Percentiles rank a stretch among this genome's conserved stretches.
These are phyloP conservation scores for Temnopleurus reevesii DNA, from an alignment of 53 echinoderm and acorn worm species.

Conservation along the genomic window DNA sequence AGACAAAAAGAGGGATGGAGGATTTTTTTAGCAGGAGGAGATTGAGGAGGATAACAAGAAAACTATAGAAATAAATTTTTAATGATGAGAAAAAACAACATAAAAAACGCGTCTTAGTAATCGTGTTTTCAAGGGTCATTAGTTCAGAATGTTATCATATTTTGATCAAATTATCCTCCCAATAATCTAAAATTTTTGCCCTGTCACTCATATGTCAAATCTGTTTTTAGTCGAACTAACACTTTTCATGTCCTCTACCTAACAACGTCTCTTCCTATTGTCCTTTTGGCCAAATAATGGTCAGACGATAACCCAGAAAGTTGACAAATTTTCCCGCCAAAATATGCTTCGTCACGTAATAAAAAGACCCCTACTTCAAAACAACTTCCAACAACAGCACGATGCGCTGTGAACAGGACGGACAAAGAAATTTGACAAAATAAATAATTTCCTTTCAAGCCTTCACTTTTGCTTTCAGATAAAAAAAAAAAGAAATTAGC, in stretches of 20 bases:
- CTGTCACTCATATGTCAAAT: neutral
- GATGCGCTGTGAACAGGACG: neutral
- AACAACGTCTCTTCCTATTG: conserved; percentile 34
- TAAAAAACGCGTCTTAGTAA: too few species aligned
- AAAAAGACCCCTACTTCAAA: neutral
- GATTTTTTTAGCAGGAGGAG: too few species aligned
- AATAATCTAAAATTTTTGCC: neutral
- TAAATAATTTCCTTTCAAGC: too few species aligned
- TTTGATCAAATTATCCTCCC: neutral
- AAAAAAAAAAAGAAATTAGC: too few species aligned
- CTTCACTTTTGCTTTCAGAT: too few species aligned
- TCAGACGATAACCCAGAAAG: neutral
- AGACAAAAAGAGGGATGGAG: too few species aligned
- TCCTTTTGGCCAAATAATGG: conserved; percentile 4
- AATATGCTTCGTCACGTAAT: conserved; percentile 27
- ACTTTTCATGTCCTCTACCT: neutral
- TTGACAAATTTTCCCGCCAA: conserved; percentile 28
- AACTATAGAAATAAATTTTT: too few species aligned
- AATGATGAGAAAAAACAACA: too few species aligned
- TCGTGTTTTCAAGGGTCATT: too few species aligned
- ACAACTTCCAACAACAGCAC: neutral
- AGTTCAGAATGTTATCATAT: conserved; percentile 1
- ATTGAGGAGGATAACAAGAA: too few species aligned
- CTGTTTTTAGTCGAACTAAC: conserved; percentile 28
- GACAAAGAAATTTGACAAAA: too few species aligned